phyloP scores from a whole-genome alignment of 2,113 vertebrate species.

The Felis chaus region DNA sequence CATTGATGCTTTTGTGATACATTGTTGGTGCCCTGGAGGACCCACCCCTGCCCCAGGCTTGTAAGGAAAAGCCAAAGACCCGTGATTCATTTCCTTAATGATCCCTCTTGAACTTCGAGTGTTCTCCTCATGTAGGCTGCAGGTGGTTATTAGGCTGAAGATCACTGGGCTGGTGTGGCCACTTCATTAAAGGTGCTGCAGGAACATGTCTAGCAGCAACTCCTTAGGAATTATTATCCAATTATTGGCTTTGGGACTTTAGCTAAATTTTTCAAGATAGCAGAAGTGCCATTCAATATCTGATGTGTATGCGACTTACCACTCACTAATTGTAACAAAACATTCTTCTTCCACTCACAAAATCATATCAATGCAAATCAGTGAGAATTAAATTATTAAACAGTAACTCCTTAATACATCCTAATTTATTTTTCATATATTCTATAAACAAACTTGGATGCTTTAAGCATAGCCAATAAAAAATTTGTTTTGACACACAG shows the following conservation, averaged over 20 bases:
- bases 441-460: constrained; percentile 12
- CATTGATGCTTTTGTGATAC: neutral
- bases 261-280: neutral
- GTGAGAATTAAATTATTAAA: neutral
- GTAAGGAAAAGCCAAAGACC: neutral
- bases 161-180: neutral
- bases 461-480: neutral
- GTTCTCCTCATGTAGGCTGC: neutral
- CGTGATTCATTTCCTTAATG: neutral
- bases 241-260: neutral
- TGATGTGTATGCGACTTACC: neutral
- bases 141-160: neutral
- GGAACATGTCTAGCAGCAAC: neutral
- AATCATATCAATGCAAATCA: constrained; percentile 10
- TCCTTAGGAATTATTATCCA: neutral
- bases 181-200: neutral
- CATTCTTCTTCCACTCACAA: neutral
- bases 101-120: neutral
- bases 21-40: neutral
- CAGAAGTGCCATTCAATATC: neutral
- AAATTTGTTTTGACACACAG: constrained; percentile 12
- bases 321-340: neutral
- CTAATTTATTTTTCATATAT: constrained; percentile 1
- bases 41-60: neutral
- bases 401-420: neutral